phyloP scores from a whole-genome alignment of 2,113 vertebrate species.

The Aegithalos caudatus region DNA sequence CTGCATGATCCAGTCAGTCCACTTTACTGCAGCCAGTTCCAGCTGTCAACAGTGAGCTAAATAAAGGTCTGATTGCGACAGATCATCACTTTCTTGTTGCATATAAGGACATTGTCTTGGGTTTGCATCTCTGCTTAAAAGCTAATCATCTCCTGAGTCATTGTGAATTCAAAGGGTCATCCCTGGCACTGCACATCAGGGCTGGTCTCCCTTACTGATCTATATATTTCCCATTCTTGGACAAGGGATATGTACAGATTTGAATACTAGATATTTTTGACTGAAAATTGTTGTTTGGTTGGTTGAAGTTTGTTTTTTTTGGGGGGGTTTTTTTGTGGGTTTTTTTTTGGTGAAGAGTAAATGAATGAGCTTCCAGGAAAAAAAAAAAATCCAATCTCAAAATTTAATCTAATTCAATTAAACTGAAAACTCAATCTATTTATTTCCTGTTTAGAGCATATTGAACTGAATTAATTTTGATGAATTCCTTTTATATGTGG shows the following conservation, averaged over 20 bases:
- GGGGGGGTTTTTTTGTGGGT: no score
- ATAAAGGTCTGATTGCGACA: slow-evolving; percentile 30
- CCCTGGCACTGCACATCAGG: neutral
- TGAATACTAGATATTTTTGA: neutral
- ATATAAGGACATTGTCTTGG: neutral
- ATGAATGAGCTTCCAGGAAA: neutral
- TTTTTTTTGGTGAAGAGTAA: neutral
- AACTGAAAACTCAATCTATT: neutral
- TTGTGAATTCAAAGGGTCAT: neutral
- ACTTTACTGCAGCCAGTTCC: neutral
- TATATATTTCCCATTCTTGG: neutral
- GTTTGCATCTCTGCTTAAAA: neutral
- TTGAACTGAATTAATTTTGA: neutral
- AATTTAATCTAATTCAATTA: neutral
- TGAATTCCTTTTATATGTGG: neutral
- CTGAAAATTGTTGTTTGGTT: neutral
- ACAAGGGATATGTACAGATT: neutral
- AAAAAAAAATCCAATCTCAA: neutral
- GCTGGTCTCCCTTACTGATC: neutral
- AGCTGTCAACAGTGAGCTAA: neutral
- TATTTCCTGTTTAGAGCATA: neutral
- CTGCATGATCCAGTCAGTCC: neutral
- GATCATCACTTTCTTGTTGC: neutral
- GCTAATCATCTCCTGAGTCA: neutral
- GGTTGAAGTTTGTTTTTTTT: neutral